phyloP scores from a whole-genome alignment of 2,888 invertebrate genomes.

The Andrena hattorfiana region DNA sequence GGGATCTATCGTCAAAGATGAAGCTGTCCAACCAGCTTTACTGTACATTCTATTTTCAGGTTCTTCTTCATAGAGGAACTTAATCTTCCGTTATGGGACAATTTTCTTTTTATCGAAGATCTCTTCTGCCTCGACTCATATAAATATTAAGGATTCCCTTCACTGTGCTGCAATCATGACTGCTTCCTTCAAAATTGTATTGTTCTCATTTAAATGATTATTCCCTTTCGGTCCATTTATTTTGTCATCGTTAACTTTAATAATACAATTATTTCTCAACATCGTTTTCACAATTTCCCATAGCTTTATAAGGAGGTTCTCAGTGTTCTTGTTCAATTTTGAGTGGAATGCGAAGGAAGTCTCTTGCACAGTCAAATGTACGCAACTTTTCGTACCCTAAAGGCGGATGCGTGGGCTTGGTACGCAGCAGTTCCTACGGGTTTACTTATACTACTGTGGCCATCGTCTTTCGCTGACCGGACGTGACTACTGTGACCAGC shows the following conservation, averaged over 20 bases:
- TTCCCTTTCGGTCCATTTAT: background rate
- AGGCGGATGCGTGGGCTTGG: slow-evolving; percentile 46
- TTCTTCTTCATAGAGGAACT: slow-evolving; percentile 22
- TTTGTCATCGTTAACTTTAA: background rate
- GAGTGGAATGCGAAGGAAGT: background rate
- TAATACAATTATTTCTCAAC: background rate
- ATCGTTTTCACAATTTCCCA: background rate
- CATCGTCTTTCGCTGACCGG: slow-evolving; percentile 14
- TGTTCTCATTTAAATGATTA: background rate
- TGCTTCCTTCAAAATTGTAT: too few relatives aligned
- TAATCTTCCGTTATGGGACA: slow-evolving; percentile 14
- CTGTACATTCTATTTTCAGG: slow-evolving; percentile 12
- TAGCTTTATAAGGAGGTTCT: background rate
- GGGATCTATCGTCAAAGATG: slow-evolving; percentile 39
- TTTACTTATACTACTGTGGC: slow-evolving; percentile 23
- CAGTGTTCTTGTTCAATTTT: background rate
- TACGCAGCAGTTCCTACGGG: slow-evolving; percentile 23
- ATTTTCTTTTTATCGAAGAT: slow-evolving; percentile 6
- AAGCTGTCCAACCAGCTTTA: slow-evolving; percentile 38
- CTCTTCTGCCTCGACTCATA: background rate
- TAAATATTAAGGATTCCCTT: background rate
- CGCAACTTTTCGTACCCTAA: slow-evolving; percentile 17
- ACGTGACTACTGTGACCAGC: slow-evolving; percentile 12
- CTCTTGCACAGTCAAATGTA: background rate
- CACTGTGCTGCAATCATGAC: background rate